A percentile compares a stretch with the other conserved stretches of the same genome.
Evolutionary conservation across 2,797 vertebrate species (phyloP).

Genomic region (Xenentodon cancila): DNA sequence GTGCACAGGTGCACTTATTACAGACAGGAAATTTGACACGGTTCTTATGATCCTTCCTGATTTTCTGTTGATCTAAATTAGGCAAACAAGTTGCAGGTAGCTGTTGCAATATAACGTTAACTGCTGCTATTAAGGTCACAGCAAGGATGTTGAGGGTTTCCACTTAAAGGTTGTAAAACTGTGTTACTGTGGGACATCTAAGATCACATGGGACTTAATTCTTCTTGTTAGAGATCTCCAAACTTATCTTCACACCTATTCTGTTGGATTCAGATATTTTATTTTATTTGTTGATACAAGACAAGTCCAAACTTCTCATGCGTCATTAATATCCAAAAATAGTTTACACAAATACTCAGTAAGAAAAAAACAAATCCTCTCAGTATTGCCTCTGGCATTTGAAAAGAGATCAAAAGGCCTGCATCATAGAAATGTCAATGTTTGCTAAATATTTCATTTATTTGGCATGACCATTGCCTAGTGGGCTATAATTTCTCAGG

Average conservation of each 20-base stretch:
- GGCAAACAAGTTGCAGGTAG: conserved; percentile 29
- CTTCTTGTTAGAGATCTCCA: not conserved
- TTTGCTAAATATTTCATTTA: conserved; percentile 67
- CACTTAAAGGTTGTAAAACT: not conserved
- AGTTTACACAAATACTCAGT: conserved; percentile 29
- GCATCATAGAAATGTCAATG: conserved; percentile 56
- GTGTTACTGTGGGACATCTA: not conserved
- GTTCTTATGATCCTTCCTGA: conserved; percentile 23
- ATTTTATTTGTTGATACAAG: conserved; percentile 5
- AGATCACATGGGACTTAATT: conserved; percentile 1
- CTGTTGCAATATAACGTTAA: conserved; percentile 38
- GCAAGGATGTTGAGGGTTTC: conserved; percentile 6
- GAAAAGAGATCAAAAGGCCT: conserved; percentile 59
- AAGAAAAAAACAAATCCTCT: conserved; percentile 23
- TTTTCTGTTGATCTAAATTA: conserved; percentile 22
- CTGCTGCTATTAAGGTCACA: conserved; percentile 30
- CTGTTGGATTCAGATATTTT: not conserved
- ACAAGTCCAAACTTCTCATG: conserved; percentile 16
- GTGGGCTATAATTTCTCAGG: conserved; percentile 46
- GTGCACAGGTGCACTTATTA: conserved; percentile 21
- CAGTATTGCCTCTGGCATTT: conserved; percentile 47
- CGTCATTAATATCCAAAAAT: conserved; percentile 45
- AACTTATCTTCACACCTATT: not conserved
- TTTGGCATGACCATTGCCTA: conserved; percentile 56
- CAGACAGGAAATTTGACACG: conserved; percentile 67